These are phyloP conservation scores for Tachyglossus aculeatus DNA, from an alignment of 2,797 vertebrate genomes.

Conservation along the genomic window DNA sequence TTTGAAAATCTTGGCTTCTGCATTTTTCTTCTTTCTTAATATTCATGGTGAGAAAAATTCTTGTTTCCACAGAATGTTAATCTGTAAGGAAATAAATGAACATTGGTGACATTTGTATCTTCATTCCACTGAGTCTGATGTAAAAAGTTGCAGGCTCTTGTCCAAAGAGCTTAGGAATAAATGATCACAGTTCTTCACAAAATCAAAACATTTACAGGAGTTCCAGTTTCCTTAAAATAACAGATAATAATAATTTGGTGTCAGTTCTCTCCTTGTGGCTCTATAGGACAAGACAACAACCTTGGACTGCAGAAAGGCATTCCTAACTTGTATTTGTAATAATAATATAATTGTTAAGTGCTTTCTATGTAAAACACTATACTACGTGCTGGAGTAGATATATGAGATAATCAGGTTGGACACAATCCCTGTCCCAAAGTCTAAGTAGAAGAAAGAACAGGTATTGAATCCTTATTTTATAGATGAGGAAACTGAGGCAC, in stretches of 20 bases:
- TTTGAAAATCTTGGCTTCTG: conserved; percentile 67
- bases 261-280: neutral
- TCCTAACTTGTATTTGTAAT: conserved; percentile 1
- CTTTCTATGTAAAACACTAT: no score
- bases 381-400: no score
- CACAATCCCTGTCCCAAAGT: no score
- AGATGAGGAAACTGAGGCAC: no score
- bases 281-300: no score
- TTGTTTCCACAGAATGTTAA: conserved; percentile 36
- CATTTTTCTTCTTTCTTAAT: conserved; percentile 53
- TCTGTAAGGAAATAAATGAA: conserved; percentile 61
- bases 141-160: no score
- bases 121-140: conserved; percentile 7
- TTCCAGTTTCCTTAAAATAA: neutral
- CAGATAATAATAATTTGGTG: neutral
- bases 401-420: no score
- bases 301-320: neutral
- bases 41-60: conserved; percentile 43
- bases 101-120: conserved; percentile 10
- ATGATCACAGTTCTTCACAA: neutral
- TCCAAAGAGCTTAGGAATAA: neutral
- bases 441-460: no score
- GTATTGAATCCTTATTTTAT: no score
- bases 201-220: neutral
- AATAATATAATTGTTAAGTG: neutral